Conservation (phyloP, 2,113 vertebrate species). For the Seriola aureovittata region DNA sequence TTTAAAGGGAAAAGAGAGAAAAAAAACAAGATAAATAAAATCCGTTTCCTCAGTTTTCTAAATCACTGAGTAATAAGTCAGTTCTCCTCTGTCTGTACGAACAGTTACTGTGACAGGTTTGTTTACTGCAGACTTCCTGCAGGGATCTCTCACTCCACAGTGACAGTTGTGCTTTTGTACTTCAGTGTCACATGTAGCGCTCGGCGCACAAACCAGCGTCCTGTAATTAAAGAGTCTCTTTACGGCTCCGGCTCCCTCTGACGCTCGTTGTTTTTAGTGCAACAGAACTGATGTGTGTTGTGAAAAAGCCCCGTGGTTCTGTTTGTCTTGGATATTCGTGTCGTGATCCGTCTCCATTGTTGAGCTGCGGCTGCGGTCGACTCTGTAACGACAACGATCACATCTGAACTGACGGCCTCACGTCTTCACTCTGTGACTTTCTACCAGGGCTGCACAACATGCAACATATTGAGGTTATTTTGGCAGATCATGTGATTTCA, state of each 20-base stretch:
- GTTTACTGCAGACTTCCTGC: conserved; percentile 33
- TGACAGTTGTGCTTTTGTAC: conserved; percentile 20
- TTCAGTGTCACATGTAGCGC: conserved; percentile 28
- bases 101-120: not conserved
- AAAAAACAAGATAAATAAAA: no score
- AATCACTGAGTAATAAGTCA: not conserved
- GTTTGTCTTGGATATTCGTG: conserved; percentile 42
- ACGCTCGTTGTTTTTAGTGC: conserved; percentile 10
- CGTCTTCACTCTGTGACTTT: not conserved
- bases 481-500: no score
- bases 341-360: conserved; percentile 32
- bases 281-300: not conserved
- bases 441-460: no score
- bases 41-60: not conserved
- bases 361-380: conserved; percentile 23
- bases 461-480: no score
- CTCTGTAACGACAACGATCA: not conserved
- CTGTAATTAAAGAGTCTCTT: conserved; percentile 50
- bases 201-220: conserved; percentile 20
- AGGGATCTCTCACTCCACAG: conserved; percentile 28
- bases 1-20: no score
- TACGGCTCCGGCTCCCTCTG: conserved; percentile 6
- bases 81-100: not conserved
- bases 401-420: conserved; percentile 3
- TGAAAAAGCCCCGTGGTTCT: not conserved